These are phyloP conservation scores for Macropodus opercularis DNA, from an alignment of 2,797 vertebrate genomes.

Conservation along the genomic window DNA sequence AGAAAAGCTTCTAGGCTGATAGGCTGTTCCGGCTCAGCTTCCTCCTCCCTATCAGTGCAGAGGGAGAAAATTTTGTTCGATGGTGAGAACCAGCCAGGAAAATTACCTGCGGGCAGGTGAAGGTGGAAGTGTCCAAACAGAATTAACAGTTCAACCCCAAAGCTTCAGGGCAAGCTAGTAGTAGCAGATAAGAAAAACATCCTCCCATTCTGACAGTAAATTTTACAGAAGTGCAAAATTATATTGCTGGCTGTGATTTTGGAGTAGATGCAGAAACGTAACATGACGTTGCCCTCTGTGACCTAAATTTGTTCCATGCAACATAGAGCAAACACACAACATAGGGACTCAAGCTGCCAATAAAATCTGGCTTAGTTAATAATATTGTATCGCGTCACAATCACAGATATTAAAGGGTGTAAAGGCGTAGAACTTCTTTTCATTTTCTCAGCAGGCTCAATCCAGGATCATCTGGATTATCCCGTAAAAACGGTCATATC, in stretches of 20 bases:
- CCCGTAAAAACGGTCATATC: slow-evolving; percentile 17
- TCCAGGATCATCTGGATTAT: slow-evolving; percentile 42
- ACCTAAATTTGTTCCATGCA: too few relatives aligned
- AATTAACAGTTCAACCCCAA: slow-evolving; percentile 41
- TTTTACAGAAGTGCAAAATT: background rate
- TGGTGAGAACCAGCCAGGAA: slow-evolving; percentile 45
- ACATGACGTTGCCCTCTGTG: too few relatives aligned
- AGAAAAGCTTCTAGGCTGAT: slow-evolving; percentile 26
- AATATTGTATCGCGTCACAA: too few relatives aligned
- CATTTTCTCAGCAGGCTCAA: slow-evolving; percentile 12
- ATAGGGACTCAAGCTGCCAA: too few relatives aligned
- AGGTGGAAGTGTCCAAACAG: slow-evolving; percentile 38
- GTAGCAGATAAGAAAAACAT: slow-evolving; percentile 16
- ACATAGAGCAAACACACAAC: too few relatives aligned
- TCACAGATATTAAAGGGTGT: too few relatives aligned
- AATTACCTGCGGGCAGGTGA: slow-evolving; percentile 56
- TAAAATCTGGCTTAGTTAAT: too few relatives aligned
- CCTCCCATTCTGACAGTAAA: slow-evolving; percentile 19
- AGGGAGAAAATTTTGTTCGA: slow-evolving; percentile 40
- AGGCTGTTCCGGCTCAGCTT: slow-evolving; percentile 25
- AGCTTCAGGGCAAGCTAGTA: slow-evolving; percentile 26
- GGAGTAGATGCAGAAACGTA: too few relatives aligned
- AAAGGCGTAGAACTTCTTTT: too few relatives aligned
- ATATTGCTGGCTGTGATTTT: background rate
- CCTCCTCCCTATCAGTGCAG: slow-evolving; percentile 4